Base-by-base conservation (phyloP, 2,888 invertebrate species). In the Epistrophella euchroma region DNA sequence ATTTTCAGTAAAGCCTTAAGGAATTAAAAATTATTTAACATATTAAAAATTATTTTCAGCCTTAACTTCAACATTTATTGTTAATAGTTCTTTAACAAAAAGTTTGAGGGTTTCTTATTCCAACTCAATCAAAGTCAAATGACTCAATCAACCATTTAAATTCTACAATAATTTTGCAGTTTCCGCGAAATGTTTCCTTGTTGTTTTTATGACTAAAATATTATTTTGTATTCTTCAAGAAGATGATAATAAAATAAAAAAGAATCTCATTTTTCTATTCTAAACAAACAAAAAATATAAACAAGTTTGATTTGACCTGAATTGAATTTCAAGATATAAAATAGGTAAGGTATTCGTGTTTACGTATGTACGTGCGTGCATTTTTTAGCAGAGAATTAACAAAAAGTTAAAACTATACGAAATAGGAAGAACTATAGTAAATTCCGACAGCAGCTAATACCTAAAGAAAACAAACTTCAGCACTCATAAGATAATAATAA, bases 291-390 rank as follows among this genome's bases (percentile, higher is more conserved):
- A 13, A 15, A 1, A 40, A 43, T 25, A 45, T 28, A 10, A 10
- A 15, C 5, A 62, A 28, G 17, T 45, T 45, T 28, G 43, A 43
- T 28, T 64, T 64, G 64, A 64, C 64, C 64, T 22, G 25, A 43
- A 64, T 64, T 17, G 28, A 64, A 17, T 28, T 45, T 9, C 45
- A 28, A n/a, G 25, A 52, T 50, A 25, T 28, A 64, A 43, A 43
- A 28, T 22, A 60, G 15, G 15, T 22, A 37, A 58, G 25, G n/a
- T 25, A n/a, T 64, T 45, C 17, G 22, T 58, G 37, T 37, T 4
- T 64, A 45, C 43, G 22, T 60, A 15, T 60, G 60, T 22, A n/a
- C 43, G 22, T 60, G 60, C 40, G 64, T 64, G 43, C 6, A 2
- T 45, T 64, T 28, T 64, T 56, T 56, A 13, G 32, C 32, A 17